Conservation (phyloP, 2,113 vertebrate species). For the Panthera uncia region DNA sequence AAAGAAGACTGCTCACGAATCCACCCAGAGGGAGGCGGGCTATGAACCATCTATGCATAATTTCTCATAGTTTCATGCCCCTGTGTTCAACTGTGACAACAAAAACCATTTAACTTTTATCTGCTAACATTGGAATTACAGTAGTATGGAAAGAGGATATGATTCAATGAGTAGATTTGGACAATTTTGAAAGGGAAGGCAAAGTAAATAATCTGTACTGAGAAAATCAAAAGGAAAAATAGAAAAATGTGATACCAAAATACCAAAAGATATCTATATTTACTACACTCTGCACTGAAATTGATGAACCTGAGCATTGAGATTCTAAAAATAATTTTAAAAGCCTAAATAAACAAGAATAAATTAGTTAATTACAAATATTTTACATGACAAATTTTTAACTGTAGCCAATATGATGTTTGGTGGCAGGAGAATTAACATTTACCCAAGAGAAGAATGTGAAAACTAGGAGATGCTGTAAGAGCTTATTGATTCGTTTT, state of each 20-base stretch:
- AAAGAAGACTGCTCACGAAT: neutral
- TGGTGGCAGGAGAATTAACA: conserved; percentile 3
- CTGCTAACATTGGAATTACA: neutral
- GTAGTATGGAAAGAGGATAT: neutral
- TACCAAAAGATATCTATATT: neutral
- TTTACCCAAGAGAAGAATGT: neutral
- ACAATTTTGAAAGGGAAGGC: neutral
- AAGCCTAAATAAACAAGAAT: neutral
- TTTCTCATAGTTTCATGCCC: neutral
- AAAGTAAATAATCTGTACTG: neutral
- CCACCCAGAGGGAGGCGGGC: neutral
- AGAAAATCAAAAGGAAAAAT: neutral
- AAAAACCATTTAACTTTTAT: neutral
- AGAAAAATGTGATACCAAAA: conserved; percentile 9
- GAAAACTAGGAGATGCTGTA: neutral
- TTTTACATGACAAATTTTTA: conserved; percentile 18
- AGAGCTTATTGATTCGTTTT: neutral
- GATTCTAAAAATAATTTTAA: conserved; percentile 52
- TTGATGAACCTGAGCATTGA: neutral
- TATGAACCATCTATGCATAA: neutral
- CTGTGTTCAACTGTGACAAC: neutral
- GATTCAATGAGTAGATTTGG: neutral
- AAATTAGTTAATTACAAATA: conserved; percentile 26
- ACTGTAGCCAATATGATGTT: conserved; percentile 2
- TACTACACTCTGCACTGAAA: neutral